Conservation (phyloP, 2,888 invertebrate species). For the Mycogona germanica region DNA sequence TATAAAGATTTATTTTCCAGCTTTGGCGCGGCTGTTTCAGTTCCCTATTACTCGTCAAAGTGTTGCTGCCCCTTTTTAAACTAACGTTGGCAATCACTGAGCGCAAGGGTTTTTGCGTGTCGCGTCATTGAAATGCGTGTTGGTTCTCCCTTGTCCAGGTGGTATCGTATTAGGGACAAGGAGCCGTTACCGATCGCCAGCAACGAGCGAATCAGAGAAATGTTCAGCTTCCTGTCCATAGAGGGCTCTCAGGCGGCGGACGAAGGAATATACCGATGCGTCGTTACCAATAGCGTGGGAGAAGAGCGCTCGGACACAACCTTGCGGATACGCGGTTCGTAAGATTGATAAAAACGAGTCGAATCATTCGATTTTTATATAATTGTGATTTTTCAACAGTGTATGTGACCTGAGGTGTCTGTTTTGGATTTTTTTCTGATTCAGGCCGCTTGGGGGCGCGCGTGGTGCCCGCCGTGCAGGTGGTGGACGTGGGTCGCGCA, state of each 20-base stretch:
- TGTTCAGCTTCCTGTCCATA: constrained; percentile 24
- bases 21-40: too few relatives aligned
- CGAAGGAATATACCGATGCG: constrained; percentile 33
- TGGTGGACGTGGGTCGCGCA: constrained; percentile 32
- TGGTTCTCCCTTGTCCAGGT: constrained; percentile 17
- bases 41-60: too few relatives aligned
- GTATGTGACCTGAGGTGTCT: not conserved
- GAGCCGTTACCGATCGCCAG: constrained; percentile 17
- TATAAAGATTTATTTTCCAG: too few relatives aligned
- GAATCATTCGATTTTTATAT: not conserved
- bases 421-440: constrained; percentile 15
- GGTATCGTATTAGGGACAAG: constrained; percentile 18
- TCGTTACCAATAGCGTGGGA: constrained; percentile 32
- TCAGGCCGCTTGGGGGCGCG: constrained; percentile 15
- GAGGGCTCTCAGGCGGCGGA: constrained; percentile 28
- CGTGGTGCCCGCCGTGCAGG: constrained; percentile 17
- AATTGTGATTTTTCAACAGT: not conserved
- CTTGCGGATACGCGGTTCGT: constrained; percentile 24
- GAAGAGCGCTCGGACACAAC: constrained; percentile 24
- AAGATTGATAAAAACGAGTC: not conserved
- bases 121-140: too few relatives aligned
- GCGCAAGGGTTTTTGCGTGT: too few relatives aligned
- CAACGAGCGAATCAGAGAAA: constrained; percentile 22
- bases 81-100: too few relatives aligned
- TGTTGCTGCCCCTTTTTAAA: too few relatives aligned